These are phyloP conservation scores for Lytechinus variegatus DNA, from an alignment of 35 echinoderm and acorn worm species.

Conservation along the genomic window DNA sequence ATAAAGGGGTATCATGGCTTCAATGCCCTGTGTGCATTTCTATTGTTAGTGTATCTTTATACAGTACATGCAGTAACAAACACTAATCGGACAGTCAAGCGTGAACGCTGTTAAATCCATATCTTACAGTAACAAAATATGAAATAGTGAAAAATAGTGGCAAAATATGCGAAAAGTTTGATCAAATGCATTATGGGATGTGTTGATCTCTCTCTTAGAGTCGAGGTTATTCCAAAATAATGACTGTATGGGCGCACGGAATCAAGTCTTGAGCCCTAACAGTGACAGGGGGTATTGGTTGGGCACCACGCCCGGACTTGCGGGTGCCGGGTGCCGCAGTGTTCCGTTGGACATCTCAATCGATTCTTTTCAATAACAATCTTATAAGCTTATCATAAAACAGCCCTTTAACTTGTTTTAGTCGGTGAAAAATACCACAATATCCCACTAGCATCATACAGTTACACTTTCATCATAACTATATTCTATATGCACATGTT, in stretches of 20 bases:
- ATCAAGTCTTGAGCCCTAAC: not conserved
- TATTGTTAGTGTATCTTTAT: not conserved
- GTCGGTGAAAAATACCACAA: not conserved
- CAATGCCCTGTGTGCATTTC: not conserved
- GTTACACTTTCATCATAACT: not conserved
- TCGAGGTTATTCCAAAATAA: not conserved
- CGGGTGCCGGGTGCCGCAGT: constrained; percentile 38
- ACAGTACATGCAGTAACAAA: not conserved
- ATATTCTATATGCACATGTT: not conserved
- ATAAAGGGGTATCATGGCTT: not conserved
- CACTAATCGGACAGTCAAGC: not conserved
- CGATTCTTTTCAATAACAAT: not conserved
- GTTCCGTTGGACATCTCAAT: not conserved
- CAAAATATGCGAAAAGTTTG: not conserved
- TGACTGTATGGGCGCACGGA: not conserved
- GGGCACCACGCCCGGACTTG: constrained; percentile 17
- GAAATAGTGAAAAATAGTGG: not conserved
- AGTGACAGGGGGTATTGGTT: not conserved
- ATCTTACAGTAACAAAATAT: not conserved
- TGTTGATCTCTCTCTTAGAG: not conserved
- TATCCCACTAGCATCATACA: not conserved
- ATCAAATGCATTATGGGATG: not conserved
- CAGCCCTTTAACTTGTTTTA: not conserved
- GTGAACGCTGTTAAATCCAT: not conserved
- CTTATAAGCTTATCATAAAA: not conserved